A percentile compares a stretch with the other conserved stretches of the same genome.
These are phyloP conservation scores for Calameuta idolon DNA, from an alignment of 2,888 invertebrate genomes.

Conservation along the genomic window DNA sequence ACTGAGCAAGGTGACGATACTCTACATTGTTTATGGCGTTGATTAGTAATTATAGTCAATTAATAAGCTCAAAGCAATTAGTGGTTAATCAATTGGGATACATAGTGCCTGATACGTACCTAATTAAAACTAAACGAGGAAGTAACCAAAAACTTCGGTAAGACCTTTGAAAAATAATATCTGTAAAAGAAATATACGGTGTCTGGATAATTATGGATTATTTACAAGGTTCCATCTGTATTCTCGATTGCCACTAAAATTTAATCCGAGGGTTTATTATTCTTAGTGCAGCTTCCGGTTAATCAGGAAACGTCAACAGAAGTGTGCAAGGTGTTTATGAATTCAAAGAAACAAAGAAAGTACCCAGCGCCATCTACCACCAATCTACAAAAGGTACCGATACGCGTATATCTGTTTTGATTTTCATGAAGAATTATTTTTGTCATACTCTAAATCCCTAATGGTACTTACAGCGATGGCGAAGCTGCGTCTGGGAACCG, in stretches of 20 bases:
- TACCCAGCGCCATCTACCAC: neutral
- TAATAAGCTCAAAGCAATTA: neutral
- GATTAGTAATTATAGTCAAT: neutral
- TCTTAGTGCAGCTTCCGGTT: neutral
- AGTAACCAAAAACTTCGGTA: conserved; percentile 19
- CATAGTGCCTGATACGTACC: conserved; percentile 6
- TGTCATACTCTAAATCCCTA: neutral
- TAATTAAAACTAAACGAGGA: conserved; percentile 14
- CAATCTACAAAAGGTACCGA: neutral
- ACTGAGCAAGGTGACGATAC: neutral
- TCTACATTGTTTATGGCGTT: neutral
- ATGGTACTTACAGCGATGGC: neutral
- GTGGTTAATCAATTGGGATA: neutral
- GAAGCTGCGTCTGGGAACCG: conserved; percentile 11
- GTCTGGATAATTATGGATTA: neutral
- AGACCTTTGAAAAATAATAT: conserved; percentile 13
- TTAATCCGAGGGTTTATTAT: neutral
- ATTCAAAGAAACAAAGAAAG: neutral
- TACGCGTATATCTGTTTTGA: neutral
- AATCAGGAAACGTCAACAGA: neutral
- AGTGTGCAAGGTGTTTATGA: neutral
- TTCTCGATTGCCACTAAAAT: neutral
- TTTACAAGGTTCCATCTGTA: neutral
- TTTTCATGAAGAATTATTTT: neutral
- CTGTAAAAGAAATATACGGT: conserved; percentile 17